A percentile compares a stretch with the other conserved stretches of the same genome.
These are phyloP conservation scores for Phortica okadai DNA, from an alignment of 2,888 invertebrate genomes.

Conservation along the genomic window DNA sequence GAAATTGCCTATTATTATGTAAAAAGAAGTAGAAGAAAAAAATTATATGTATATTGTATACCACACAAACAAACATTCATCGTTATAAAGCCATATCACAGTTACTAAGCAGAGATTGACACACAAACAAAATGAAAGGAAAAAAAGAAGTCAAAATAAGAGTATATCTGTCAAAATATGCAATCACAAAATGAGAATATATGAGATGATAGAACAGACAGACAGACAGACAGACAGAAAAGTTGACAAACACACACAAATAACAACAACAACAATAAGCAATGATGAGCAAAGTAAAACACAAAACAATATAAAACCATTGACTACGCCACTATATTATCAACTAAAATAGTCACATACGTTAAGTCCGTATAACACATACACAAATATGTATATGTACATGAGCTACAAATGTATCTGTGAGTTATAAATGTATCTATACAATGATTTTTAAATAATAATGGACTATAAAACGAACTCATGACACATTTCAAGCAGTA, in stretches of 20 bases:
- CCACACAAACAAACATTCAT: not conserved
- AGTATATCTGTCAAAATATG: conserved; percentile 40
- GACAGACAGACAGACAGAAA: not conserved
- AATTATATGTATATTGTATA: not conserved
- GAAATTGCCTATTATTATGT: conserved; percentile 26
- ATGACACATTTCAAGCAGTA: not conserved
- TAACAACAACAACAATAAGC: not conserved
- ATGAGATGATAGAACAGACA: not conserved
- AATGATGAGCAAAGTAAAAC: not conserved
- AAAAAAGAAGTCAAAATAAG: conserved; percentile 17
- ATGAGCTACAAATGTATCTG: not conserved
- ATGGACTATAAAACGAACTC: not conserved
- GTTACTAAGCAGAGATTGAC: conserved; percentile 11
- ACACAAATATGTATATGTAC: not conserved
- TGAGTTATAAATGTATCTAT: not conserved
- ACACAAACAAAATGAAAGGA: conserved; percentile 6
- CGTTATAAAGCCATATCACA: not conserved
- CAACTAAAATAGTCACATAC: not conserved
- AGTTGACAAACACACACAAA: not conserved
- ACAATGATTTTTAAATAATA: not conserved
- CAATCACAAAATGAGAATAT: conserved; percentile 2
- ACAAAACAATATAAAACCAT: not conserved
- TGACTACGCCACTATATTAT: not conserved
- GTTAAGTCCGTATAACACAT: not conserved
- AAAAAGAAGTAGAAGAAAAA: not conserved